Base-by-base conservation (phyloP, 1,140 invertebrate species). In the Drosophila sucinea region DNA sequence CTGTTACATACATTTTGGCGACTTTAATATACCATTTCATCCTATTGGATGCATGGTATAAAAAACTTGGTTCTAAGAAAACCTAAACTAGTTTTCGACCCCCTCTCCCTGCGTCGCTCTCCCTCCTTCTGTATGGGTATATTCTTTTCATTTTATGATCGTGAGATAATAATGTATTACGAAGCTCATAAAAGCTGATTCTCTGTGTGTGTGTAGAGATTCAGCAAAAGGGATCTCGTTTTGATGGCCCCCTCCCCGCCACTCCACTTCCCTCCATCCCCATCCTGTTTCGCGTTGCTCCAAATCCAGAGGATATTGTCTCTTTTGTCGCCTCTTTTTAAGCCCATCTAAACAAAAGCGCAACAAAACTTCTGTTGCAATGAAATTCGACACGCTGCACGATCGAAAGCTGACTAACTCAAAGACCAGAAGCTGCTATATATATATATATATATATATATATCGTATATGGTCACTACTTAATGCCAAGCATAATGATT, bases 341-440 rank as follows among this genome's bases (percentile, higher is more conserved):
- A 67, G 69, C 30, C 6, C n/a, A 25, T 58, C 32, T 58, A 58
- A 58, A 58, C 56, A 58, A 58, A 35, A 58, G 56, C 67, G 51
- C 60, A 29, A 51, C 29, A 44, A 57, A 40, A 44, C 64, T 63
- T 27, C 67, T 55, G 60, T 30, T 40, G n/a, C 30, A 60, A 40
- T 86, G 81, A 81, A 86, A 85, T 78, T 57, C 17, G 82, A 85
- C 44, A 62, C 51, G 74, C 51, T 67, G 70, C 81, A 81, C 81
- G 79, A 80, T 56, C 61, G 11, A 38, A n/a, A 38, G 10, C 35
- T 38, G 8, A 10, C 35, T 11, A 10, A 38, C 35, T 38, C 8
- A 64, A 62, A 63, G 41, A 33, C 64, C 68, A 65, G 29, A 56
- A 71, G 58, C 57, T 38, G 47, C 38, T 25, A 25, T 47, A 47